Base-by-base conservation (phyloP, 2,113 vertebrate genomes). In the Theristicus caerulescens region DNA sequence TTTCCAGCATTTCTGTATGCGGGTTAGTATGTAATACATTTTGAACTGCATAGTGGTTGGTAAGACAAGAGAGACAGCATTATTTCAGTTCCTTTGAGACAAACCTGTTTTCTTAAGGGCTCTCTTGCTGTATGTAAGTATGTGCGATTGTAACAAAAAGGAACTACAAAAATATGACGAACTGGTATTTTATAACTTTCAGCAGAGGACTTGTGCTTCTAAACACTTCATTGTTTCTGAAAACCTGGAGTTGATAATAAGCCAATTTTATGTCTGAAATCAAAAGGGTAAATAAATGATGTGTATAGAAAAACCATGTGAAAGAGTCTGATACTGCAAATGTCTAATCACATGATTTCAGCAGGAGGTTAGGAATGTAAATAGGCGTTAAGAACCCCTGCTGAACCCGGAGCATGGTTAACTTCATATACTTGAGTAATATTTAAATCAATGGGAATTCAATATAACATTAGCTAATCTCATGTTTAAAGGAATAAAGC, bases 331-430 rank as follows among this genome's bases (percentile, higher is more conserved):
- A 87, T 49, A 69, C 38, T 91, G 91, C 65, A 91, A 97, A 86
- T 66, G 26, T 49, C 51, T 93, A 73, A 94, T 87, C 64, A 59
- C 61, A 64, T 38, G 42, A 29, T 79, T 91, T 87, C 89, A 89
- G 89, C 93, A 96, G 91, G 80, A 73, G 86, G 47, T 78, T 31
- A 78, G 64, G 55, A 88, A 91, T 38, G 25, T 84, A 92, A 92
- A 84, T 25, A 94, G 67, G 38, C 88, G 22, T 44, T 84, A 91
- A 62, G 86, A 89, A 78, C 32, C 26, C 80, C 83, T 62, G 69
- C 94, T 87, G 91, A 91, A 96, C 65, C 69, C 84, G 47, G 18
- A 96, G 52, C 31, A 10, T 5, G 36, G 62, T 46, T 96, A 87
- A 91, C 36, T 86, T 89, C 25, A 64, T 79, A 32, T 59, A 74